Base-by-base conservation (phyloP, 2,888 invertebrate species). In the Megaustenia siamemsis region DNA sequence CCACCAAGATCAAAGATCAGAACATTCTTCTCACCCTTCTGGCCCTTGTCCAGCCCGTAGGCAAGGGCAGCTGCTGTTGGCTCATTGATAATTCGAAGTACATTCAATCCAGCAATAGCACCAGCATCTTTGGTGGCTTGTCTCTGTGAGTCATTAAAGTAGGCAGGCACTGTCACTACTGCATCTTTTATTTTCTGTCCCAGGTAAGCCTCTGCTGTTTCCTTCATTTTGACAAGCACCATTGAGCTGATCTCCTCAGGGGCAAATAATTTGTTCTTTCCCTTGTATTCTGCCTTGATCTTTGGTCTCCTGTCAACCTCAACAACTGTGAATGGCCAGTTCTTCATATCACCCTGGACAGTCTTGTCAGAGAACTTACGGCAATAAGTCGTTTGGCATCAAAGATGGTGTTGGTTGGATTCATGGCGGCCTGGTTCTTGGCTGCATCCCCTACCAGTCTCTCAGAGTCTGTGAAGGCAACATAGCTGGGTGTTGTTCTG, bases 211-310 rank as follows among this genome's bases (percentile, higher is more conserved):
- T 71, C 71, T 24, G 71, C 71, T 15, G 71, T 71, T 71, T 71
- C 71, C n/a, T 71, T 71, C 71, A 71, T 71, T 43, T 71, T 71
- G 43, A 71, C 45, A n/a, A 71, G 71, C 71, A 71, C 71, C 71
- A 71, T 71, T 2, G 71, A 71, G n/a, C 71, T 71, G 71, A 71
- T 71, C 43, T 71, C 97, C 94, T 97, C 97, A 0, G 97, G 97
- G 94, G 96, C 96, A 95, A 97, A 97, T 60, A 95, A 95, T 94
- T 97, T 98, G 86, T 94, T 94, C 94, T 97, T 97, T 66, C 97
- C 97, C 93, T 97, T 97, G 95, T 86, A 90, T 68, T 91, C 91
- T 28, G 92, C 93, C 84, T 91, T 86, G 21, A 93, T 88, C 60
- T 90, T 90, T 15, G 93, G 92, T 78, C 90, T 90, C 6, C 88